A percentile compares a stretch with the other conserved stretches of the same genome.
Conservation (phyloP, 2,113 vertebrate genomes). For the Machaerirhynchus nigripectus region DNA sequence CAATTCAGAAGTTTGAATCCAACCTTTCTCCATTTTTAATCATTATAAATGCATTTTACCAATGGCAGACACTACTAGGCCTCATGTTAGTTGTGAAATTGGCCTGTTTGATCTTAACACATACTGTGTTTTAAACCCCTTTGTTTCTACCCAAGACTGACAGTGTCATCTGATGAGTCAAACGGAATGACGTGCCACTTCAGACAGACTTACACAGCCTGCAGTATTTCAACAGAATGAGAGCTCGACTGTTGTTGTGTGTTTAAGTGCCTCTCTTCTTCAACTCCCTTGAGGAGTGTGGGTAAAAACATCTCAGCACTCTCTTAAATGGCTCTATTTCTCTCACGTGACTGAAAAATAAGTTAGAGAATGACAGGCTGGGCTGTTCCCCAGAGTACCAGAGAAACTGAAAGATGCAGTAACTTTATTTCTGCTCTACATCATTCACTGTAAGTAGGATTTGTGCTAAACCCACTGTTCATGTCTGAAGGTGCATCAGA, state of each 20-base stretch:
- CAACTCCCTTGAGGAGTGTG: accelerated
- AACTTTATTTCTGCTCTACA: background rate
- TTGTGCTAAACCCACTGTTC: background rate
- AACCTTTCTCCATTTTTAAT: background rate
- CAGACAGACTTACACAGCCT: background rate
- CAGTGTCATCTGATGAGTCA: background rate
- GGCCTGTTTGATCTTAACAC: background rate
- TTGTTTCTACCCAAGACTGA: background rate
- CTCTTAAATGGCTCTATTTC: background rate
- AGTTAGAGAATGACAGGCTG: background rate
- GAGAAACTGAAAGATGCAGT: background rate
- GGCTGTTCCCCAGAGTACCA: background rate
- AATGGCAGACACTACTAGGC: background rate
- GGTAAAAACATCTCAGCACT: background rate
- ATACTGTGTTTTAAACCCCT: background rate
- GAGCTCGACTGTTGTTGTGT: background rate
- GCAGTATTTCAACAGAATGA: background rate
- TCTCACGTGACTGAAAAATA: background rate
- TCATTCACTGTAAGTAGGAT: accelerated
- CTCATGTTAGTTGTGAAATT: background rate
- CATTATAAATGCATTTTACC: background rate
- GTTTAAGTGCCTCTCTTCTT: background rate
- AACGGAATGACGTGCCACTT: background rate
- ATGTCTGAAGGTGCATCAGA: background rate
- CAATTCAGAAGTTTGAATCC: background rate